Conservation (phyloP, 2,113 vertebrate species). For the Promerops cafer region DNA sequence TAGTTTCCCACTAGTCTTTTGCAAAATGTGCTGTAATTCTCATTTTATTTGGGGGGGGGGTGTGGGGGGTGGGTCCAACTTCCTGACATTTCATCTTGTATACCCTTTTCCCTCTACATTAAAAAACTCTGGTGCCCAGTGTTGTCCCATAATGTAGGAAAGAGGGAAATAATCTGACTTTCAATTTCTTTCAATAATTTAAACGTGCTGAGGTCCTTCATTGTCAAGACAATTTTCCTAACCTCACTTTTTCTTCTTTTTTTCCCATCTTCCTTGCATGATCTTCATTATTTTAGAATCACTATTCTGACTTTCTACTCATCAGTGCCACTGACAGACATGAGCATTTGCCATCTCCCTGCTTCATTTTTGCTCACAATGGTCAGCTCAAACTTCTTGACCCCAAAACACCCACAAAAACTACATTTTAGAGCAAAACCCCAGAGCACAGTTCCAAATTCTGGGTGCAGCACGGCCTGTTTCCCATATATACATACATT, state of each 20-base stretch:
- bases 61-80: not conserved
- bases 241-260: too few species aligned
- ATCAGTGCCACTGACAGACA: not conserved
- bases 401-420: not conserved
- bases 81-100: not conserved
- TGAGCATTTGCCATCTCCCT: fast-evolving
- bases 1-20: not conserved
- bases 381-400: not conserved
- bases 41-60: not conserved
- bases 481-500: not conserved
- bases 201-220: not conserved
- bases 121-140: not conserved
- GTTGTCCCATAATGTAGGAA: not conserved
- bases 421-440: not conserved
- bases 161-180: not conserved
- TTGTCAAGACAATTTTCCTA: not conserved
- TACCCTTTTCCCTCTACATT: not conserved
- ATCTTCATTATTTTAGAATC: not conserved
- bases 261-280: not conserved
- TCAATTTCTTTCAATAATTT: not conserved
- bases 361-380: too few species aligned
- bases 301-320: not conserved
- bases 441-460: not conserved
- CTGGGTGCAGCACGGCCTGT: not conserved
- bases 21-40: not conserved